Percentiles rank a stretch among this genome's conserved stretches.
These are phyloP conservation scores for Drosophila cardini DNA, from an alignment of 1,140 invertebrate genomes.

Conservation along the genomic window DNA sequence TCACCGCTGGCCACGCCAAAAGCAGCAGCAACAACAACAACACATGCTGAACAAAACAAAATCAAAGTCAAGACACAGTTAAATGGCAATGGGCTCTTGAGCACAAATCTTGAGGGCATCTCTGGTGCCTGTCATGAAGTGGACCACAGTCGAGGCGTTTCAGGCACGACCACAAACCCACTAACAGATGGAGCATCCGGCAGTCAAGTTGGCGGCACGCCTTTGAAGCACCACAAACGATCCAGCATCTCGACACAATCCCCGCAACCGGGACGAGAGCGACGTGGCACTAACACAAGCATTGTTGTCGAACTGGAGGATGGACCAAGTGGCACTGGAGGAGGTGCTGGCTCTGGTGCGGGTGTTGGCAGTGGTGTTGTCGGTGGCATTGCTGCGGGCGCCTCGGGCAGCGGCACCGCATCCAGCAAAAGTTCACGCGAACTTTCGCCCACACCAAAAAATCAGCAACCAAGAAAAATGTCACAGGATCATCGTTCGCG, in stretches of 20 bases:
- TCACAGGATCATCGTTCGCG: conserved; percentile 82
- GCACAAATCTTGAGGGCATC: conserved; percentile 47
- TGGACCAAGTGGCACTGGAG: conserved; percentile 24
- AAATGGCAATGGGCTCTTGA: conserved; percentile 68
- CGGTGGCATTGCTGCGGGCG: conserved; percentile 24
- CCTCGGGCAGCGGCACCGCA: conserved; percentile 68
- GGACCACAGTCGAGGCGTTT: conserved; percentile 45
- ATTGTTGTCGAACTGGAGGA: conserved; percentile 74
- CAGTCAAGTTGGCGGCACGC: conserved; percentile 53
- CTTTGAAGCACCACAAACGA: conserved; percentile 74
- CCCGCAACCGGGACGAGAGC: conserved; percentile 45
- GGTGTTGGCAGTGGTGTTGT: conserved; percentile 10
- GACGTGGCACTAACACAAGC: conserved; percentile 72
- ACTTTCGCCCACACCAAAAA: conserved; percentile 82
- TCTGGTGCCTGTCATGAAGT: conserved; percentile 55
- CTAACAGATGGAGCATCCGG: conserved; percentile 37
- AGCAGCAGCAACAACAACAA: conserved; percentile 27
- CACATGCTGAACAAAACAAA: conserved; percentile 60
- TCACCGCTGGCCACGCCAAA: conserved; percentile 33
- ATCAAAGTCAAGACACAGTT: conserved; percentile 66
- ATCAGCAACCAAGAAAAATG: conserved; percentile 79
- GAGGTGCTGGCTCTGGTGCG: conserved; percentile 3
- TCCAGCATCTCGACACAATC: conserved; percentile 68
- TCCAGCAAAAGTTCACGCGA: conserved; percentile 80
- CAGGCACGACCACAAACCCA: conserved; percentile 18